These are phyloP conservation scores for Tineola bisselliella DNA, from an alignment of 2,888 invertebrate genomes.

Conservation along the genomic window DNA sequence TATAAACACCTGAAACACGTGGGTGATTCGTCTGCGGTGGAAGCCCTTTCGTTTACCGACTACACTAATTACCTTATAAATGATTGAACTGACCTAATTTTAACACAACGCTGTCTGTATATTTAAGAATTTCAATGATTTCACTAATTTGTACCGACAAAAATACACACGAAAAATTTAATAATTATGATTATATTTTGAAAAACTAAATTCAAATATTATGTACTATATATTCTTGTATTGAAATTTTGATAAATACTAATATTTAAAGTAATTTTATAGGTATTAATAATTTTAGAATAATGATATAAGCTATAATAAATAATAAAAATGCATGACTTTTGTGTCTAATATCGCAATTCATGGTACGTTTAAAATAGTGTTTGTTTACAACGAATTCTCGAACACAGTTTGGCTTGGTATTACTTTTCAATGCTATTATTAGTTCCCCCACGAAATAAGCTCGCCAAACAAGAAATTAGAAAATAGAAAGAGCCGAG, in stretches of 20 bases:
- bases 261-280: too few species aligned
- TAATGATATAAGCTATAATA: too few species aligned
- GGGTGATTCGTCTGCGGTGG: constrained; percentile 1
- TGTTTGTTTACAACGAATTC: constrained; percentile 11
- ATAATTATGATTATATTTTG: too few species aligned
- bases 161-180: too few species aligned
- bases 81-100: background rate
- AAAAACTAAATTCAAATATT: too few species aligned
- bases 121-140: background rate
- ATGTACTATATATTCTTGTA: too few species aligned
- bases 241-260: too few species aligned
- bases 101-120: background rate
- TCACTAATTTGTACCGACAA: too few species aligned
- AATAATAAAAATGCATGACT: background rate
- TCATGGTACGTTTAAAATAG: constrained; percentile 9
- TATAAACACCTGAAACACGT: constrained; percentile 9
- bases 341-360: background rate
- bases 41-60: constrained; percentile 1
- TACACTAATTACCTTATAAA: background rate
- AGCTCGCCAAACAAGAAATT: constrained; percentile 13
- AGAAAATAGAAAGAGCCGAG: constrained; percentile 12
- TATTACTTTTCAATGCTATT: constrained; percentile 12
- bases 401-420: background rate
- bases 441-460: constrained; percentile 5
- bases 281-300: too few species aligned